Conservation (phyloP, 2,113 vertebrate genomes). For the Neodon shergylaensis region DNA sequence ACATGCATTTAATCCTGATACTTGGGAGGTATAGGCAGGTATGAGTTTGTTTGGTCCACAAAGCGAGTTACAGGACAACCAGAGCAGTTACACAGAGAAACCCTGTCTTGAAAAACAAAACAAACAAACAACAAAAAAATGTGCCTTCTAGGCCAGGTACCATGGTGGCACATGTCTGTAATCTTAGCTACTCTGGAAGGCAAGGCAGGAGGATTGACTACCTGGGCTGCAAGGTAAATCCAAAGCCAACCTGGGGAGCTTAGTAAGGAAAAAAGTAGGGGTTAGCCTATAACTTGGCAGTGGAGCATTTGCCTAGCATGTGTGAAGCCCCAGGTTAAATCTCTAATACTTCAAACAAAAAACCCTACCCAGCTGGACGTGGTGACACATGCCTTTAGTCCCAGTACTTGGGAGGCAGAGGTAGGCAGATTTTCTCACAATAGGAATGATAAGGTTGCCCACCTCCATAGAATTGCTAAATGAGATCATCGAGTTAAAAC, state of each 20-base stretch:
- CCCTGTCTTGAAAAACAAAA: neutral
- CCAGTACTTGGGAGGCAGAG: neutral
- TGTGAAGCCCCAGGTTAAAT: neutral
- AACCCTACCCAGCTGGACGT: neutral
- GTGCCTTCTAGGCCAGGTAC: neutral
- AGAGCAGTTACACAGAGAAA: neutral
- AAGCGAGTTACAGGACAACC: neutral
- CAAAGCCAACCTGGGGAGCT: neutral
- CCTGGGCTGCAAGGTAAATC: neutral
- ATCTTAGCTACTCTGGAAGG: neutral
- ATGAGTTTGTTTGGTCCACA: neutral
- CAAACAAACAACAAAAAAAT: neutral
- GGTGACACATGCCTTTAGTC: neutral
- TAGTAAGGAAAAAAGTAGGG: neutral
- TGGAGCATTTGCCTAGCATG: neutral
- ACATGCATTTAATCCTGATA: neutral
- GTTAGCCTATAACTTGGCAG: neutral
- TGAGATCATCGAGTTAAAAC: slow-evolving; percentile 16
- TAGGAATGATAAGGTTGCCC: neutral
- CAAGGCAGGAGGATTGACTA: neutral
- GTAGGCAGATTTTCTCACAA: neutral
- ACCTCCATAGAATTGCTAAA: neutral
- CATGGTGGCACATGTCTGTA: neutral
- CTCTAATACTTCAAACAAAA: neutral
- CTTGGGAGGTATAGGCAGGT: neutral